Base-by-base conservation (phyloP, 2,113 vertebrate genomes). In the Anoura caudifer region DNA sequence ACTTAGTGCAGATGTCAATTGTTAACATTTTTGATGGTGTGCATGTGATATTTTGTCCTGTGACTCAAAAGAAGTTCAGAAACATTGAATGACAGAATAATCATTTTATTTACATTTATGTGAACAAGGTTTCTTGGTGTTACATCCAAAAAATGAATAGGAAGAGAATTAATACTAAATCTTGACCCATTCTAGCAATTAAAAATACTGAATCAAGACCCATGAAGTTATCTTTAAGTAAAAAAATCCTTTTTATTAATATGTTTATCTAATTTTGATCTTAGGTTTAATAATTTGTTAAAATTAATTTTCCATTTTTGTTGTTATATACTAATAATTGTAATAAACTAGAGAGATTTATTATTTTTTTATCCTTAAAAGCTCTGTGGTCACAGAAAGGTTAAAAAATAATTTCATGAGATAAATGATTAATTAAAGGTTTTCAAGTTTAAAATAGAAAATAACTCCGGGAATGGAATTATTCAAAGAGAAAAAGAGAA, bases 381-480 rank as follows among this genome's bases (percentile, higher is more conserved):
- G 11, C 56, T 87, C 83, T 88, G n/a, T 90, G 76, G 41, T 94
- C 41, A 95, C 14, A 88, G 41, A 52, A 87, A 54, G 4, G 85
- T n/a, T n/a, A 36, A 87, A 82, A 67, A 59, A 63, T 47, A 87
- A 65, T 28, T 38, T 80, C 20, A 19, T 63, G 63, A 4, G 52
- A 75, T 79, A 79, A 31, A 77, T 90, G 7, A 65, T 79, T 20
- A 93, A 1, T 63, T 28, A 76, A 69, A 91, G 41, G n/a, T 83
- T 86, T 90, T 93, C 67, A 70, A 33, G 50, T 86, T 79, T 89
- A 75, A 88, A 91, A 72, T 72, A 82, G 43, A 59, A 88, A 91
- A 81, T 87, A 47, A 81, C 47, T 93, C 20, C 69, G 61, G 13
- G 67, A 91, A 45, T 88, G 28, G 38, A 88, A 45, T 59, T 70